Evolutionary conservation across 2,113 vertebrate genomes (phyloP).

Genomic region (Mesoclemmys tuberculata): DNA sequence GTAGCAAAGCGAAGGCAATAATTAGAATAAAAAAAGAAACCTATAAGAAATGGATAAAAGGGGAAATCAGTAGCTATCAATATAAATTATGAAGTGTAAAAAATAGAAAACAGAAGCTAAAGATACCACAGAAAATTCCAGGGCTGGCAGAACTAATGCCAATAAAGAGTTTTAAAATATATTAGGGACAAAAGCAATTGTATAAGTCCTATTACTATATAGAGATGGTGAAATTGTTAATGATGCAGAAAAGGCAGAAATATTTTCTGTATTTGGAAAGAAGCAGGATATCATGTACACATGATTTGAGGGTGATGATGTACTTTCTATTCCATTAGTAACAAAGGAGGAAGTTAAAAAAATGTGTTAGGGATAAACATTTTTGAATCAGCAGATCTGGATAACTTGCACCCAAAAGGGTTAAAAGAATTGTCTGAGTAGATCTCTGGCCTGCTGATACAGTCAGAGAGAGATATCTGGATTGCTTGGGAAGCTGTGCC

Average conservation of each 20-base stretch:
- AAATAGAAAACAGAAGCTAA: not conserved
- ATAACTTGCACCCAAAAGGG: not conserved
- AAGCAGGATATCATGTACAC: not conserved
- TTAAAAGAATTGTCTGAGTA: not conserved
- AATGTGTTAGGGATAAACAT: not conserved
- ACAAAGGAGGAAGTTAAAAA: not conserved
- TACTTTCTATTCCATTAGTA: not conserved
- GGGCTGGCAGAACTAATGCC: not conserved
- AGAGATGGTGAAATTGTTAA: not conserved
- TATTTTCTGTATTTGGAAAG: not conserved
- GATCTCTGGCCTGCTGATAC: not conserved
- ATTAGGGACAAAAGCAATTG: not conserved
- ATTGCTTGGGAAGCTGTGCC: not conserved
- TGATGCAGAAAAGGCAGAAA: not conserved
- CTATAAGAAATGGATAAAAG: not conserved
- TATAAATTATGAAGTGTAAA: not conserved
- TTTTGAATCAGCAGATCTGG: not conserved
- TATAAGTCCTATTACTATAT: not conserved
- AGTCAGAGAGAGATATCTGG: not conserved
- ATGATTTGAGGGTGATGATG: not conserved
- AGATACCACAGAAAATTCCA: not conserved
- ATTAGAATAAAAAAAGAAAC: not conserved
- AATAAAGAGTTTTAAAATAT: not conserved
- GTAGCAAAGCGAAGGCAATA: not conserved
- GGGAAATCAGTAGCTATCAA: not conserved